These are phyloP conservation scores for Anadara kagoshimensis DNA, from an alignment of 1,140 invertebrate genomes.

Conservation along the genomic window DNA sequence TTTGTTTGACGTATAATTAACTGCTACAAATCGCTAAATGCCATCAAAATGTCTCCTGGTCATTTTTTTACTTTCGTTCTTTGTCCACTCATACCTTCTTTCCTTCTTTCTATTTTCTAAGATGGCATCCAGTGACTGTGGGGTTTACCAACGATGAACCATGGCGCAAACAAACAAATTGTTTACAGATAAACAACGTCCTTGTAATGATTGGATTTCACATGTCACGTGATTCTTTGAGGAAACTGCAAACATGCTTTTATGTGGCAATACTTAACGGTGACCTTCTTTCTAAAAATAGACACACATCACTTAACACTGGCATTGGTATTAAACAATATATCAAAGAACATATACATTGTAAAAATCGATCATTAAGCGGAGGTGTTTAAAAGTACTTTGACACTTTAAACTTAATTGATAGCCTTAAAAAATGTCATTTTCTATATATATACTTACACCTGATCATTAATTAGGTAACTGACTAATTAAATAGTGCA, in stretches of 20 bases:
- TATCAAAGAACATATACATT: too few relatives aligned
- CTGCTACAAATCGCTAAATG: neutral
- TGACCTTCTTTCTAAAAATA: slow-evolving; percentile 57
- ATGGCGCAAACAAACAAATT: slow-evolving; percentile 70
- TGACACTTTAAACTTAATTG: too few relatives aligned
- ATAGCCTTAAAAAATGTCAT: too few relatives aligned
- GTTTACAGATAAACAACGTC: slow-evolving; percentile 69
- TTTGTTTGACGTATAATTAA: neutral
- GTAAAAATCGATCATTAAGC: too few relatives aligned
- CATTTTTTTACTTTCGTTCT: slow-evolving; percentile 20
- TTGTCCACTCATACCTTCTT: slow-evolving; percentile 48
- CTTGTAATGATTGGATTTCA: slow-evolving; percentile 65
- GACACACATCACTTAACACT: slow-evolving; percentile 28
- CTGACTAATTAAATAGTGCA: too few relatives aligned
- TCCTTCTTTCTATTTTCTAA: slow-evolving; percentile 54
- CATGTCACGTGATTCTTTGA: slow-evolving; percentile 61
- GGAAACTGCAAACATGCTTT: slow-evolving; percentile 52
- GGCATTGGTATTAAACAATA: too few relatives aligned
- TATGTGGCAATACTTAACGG: slow-evolving; percentile 48
- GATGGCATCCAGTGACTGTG: slow-evolving; percentile 59
- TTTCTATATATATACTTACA: too few relatives aligned
- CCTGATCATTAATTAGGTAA: too few relatives aligned
- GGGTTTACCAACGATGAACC: slow-evolving; percentile 59
- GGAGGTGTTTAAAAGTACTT: too few relatives aligned
- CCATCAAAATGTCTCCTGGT: neutral